Evolutionary conservation across 2,888 invertebrate species (phyloP), one percentile per base, ranked within the genome.

Genomic region (Antheraea assamensis): DNA sequence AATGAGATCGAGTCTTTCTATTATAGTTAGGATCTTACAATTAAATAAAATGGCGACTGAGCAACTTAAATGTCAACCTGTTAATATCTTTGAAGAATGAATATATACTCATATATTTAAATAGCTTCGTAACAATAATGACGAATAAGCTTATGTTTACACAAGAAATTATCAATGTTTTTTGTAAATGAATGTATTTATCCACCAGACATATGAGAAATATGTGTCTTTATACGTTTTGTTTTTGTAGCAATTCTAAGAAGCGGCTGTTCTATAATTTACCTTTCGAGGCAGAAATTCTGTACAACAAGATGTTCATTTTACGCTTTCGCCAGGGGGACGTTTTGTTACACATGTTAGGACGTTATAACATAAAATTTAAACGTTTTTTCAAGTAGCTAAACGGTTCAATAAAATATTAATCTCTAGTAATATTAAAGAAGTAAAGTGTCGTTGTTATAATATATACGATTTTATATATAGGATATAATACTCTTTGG

Each of bases 211-310:
- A 71, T 74, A 71, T 64, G 73, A 78, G 78, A 84, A 82, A 82
- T 85, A 83, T 81, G n/a, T 80, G 81, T 81, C 81, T 79, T 82
- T 80, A 80, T 81, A 80, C 80, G 82, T 84, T 82, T 83, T 85
- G 86, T 87, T 86, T n/a, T 83, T 83, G 82, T 83, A 79, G 79
- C 85, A 84, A 87, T 86, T 88, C 85, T 82, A 77, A 83, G 81
- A 75, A 78, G 79, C 75, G 80, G 81, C 81, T 77, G 80, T 78
- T 83, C 80, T 83, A n/a, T n/a, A 83, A 84, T 85, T 85, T 84
- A 83, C 81, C 79, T 82, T 79, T 78, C 75, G 81, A 81, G 88
- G 87, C 87, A 87, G 85, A 83, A 75, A 83, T 83, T 83, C 78
- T 78, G 80, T 86, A 87, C 84, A 83, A 83, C 83, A 83, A 85